Percentiles rank a stretch among this genome's conserved stretches.
Evolutionary conservation across 2,797 vertebrate species (phyloP).

Genomic region (Aplochiton taeniatus): DNA sequence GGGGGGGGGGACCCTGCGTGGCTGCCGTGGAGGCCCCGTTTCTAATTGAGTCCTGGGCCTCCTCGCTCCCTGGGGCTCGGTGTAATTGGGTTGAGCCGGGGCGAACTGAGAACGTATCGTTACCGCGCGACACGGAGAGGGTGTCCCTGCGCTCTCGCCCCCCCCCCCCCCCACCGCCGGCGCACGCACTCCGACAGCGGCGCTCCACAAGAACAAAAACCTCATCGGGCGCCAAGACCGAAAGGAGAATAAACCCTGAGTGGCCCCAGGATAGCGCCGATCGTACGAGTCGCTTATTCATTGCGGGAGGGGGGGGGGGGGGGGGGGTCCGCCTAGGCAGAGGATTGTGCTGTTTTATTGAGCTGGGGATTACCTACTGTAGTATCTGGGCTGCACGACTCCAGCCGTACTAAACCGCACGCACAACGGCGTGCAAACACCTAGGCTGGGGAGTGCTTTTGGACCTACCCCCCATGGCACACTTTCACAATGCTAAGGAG

Average conservation of each 20-base stretch:
- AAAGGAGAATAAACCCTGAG: no score
- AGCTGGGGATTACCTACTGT: constrained; percentile 3
- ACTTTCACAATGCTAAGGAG: no score
- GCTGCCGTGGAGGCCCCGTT: constrained; percentile 64
- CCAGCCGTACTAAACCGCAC: no score
- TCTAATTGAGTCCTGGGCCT: constrained; percentile 65
- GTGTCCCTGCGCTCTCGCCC: constrained; percentile 39
- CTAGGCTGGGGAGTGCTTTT: no score
- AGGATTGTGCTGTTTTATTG: neutral
- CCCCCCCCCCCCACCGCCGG: no score
- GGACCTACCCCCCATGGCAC: no score
- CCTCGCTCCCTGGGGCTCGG: constrained; percentile 55
- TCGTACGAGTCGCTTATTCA: constrained; percentile 5
- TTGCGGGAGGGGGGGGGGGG: constrained; percentile 1
- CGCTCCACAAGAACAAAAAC: constrained; percentile 40
- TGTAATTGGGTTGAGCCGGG: constrained; percentile 67
- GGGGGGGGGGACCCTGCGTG: constrained; percentile 49
- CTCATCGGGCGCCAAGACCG: constrained; percentile 28
- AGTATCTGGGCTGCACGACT: constrained; percentile 34
- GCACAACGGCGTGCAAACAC: no score
- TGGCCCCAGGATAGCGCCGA: no score
- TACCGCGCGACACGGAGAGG: constrained; percentile 43
- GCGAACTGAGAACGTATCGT: constrained; percentile 51
- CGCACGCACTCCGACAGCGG: no score
- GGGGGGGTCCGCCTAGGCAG: neutral